Base-by-base conservation (phyloP, 2,113 vertebrate species). In the Trogon melanurus region DNA sequence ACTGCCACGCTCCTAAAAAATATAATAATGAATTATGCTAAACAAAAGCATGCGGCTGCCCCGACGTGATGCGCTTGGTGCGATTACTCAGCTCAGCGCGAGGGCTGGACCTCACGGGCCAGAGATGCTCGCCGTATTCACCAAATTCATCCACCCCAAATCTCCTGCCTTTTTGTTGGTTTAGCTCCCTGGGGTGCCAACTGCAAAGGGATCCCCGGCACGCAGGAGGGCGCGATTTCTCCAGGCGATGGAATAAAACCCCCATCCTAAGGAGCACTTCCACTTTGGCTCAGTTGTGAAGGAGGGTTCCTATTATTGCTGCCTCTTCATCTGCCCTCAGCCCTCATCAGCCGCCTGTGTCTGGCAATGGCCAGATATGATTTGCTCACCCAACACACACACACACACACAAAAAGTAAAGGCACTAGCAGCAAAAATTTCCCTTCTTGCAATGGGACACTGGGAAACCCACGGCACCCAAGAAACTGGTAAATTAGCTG, bases 401-500 rank as follows among this genome's bases (percentile, higher is more conserved):
- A n/a, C 62, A 10, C 0, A 0, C 38, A 53, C 27, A 56, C 94
- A 95, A 41, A 41, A 41, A 36, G 53, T 73, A 75, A 84, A 67
- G 41, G 84, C 18, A 22, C 76, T 7, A 22, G 16, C 23, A 66
- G 80, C 78, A 88, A 91, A 94, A 78, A 93, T 95, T 96, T 73
- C 73, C 85, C 62, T 45, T 78, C 65, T 54, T 56, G 84, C 56
- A 53, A 9, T 1, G 1, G 54, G 57, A 66, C 6, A 1, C 10
- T 57, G 65, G 70, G 47, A 36, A 84, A 75, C 18, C 64, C 60
- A 73, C 19, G 11, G 62, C 84, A 92, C 91, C 93, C 89, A 93
- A 95, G 94, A 96, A 96, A 86, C 48, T 17, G 29, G 70, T 70
- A 96, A 96, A 97, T 97, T 95, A 95, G 90, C 97, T 96, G 97